A percentile compares a stretch with the other conserved stretches of the same genome.
Conservation (phyloP, 2,797 vertebrate genomes). For the Catamblyrhynchus diadema region DNA sequence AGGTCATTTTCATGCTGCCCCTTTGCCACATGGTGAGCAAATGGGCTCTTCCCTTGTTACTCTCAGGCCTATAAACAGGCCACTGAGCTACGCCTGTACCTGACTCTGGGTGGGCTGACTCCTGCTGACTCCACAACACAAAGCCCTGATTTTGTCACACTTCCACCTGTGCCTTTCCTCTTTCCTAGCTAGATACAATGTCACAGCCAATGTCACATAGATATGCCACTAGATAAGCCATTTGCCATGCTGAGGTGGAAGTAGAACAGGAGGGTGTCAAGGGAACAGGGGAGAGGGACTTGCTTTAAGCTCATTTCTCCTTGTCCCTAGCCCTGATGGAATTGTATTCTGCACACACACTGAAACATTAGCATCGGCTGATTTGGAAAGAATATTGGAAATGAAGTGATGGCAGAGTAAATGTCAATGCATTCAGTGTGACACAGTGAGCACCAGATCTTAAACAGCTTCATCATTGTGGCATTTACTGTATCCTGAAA, state of each 20-base stretch:
- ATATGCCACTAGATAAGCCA: neutral
- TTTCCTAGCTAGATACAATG: neutral
- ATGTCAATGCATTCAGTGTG: constrained; percentile 90
- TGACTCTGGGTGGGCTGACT: neutral
- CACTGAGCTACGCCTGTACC: neutral
- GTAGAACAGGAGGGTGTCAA: neutral
- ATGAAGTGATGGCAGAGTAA: constrained; percentile 85
- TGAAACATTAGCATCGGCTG: constrained; percentile 77
- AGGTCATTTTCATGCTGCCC: neutral
- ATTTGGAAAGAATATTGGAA: constrained; percentile 82
- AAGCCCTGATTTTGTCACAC: neutral
- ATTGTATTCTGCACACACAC: constrained; percentile 73
- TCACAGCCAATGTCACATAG: neutral
- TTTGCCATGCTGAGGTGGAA: neutral
- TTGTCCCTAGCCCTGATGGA: constrained; percentile 1
- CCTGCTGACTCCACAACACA: neutral
- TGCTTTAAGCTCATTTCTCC: constrained; percentile 18
- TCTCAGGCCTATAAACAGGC: neutral
- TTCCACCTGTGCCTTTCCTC: neutral
- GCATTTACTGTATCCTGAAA: constrained; percentile 82
- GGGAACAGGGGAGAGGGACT: neutral
- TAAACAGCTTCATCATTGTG: constrained; percentile 81
- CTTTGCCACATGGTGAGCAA: neutral
- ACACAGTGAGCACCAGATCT: constrained; percentile 79
- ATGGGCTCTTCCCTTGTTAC: accelerated